Base-by-base conservation (phyloP, 2,888 invertebrate genomes). In the Taphrorychus bicolor region DNA sequence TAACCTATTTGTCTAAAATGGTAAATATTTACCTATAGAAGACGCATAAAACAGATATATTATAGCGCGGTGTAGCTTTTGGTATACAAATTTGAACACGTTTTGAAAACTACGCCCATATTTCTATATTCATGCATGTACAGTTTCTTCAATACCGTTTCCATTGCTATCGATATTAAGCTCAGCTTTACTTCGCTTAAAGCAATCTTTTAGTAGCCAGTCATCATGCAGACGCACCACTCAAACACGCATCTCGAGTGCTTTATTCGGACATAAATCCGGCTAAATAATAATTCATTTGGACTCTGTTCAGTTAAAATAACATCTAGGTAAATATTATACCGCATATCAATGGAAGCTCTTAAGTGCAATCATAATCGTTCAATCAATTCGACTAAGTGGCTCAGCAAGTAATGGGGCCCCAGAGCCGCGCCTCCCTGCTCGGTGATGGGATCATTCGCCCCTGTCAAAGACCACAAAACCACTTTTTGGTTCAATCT, bases 361-460 rank as follows among this genome's bases (percentile, higher is more conserved):
- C 41, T 66, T 66, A 66, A 66, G 65, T 59, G 59, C 59, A 66
- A 60, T 60, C 42, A 54, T 65, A 59, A 65, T 59, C 65, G 59
- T 66, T 66, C 59, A 66, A 66, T 66, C 65, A 66, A 66, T 66
- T 60, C 59, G 18, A 56, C 65, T 66, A 65, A 65, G 65, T 66
- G 65, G 54, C 65, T 49, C 59, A 56, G 54, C 52, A 48, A 23
- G 59, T 66, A 66, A 66, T 48, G 65, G 59, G 65, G 58, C 58
- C n/a, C n/a, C 64, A 64, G 40, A 64, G 64, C 57, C 64, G 58
- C 60, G 60, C 60, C 60, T 66, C 18, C n/a, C 7, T 2, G 32
- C 2, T 32, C 11, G 32, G 11, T 32, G 60, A 60, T 56, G 45
- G 21, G 51, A 64, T 63, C 49, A 57, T 52, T 52, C 52, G 21